phyloP scores from a whole-genome alignment of 2,888 invertebrate species.

The Andricus quercusramuli region DNA sequence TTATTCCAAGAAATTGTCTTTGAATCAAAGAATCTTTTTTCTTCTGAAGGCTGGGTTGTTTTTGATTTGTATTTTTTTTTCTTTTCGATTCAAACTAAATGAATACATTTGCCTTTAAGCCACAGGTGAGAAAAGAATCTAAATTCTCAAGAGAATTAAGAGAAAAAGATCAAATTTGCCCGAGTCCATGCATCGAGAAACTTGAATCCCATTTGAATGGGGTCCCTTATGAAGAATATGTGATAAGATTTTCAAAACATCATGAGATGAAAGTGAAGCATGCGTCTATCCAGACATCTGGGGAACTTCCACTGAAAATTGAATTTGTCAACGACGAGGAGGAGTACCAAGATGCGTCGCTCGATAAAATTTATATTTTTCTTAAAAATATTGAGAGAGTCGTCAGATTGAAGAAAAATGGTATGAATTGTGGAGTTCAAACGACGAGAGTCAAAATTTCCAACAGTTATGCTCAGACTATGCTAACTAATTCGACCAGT shows the following conservation, averaged over 20 bases:
- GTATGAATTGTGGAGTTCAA: slow-evolving; percentile 62
- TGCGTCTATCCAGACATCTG: slow-evolving; percentile 47
- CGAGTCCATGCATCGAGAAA: slow-evolving; percentile 42
- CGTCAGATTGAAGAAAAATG: slow-evolving; percentile 58
- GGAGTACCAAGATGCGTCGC: slow-evolving; percentile 57
- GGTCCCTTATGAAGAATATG: slow-evolving; percentile 61
- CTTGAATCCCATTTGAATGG: slow-evolving; percentile 66
- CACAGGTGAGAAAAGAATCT: not conserved
- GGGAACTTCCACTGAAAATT: slow-evolving; percentile 52
- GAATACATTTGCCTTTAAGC: no score
- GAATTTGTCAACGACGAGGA: slow-evolving; percentile 62
- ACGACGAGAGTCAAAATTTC: slow-evolving; percentile 57
- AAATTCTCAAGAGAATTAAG: not conserved
- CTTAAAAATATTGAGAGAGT: slow-evolving; percentile 58
- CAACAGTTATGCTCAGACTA: slow-evolving; percentile 61
- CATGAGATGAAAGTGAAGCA: slow-evolving; percentile 62
- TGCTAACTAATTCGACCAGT: slow-evolving; percentile 55
- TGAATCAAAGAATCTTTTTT: no score
- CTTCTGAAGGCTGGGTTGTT: no score
- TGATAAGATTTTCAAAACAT: slow-evolving; percentile 56
- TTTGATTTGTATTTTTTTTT: no score
- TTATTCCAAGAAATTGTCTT: no score
- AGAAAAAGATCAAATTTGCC: not conserved
- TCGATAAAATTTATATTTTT: slow-evolving; percentile 60
- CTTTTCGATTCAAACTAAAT: no score